Percentiles rank a stretch among this genome's conserved stretches.
These are phyloP conservation scores for Caenorhabditis wallacei DNA, from an alignment of 2,888 invertebrate species.

Conservation along the genomic window DNA sequence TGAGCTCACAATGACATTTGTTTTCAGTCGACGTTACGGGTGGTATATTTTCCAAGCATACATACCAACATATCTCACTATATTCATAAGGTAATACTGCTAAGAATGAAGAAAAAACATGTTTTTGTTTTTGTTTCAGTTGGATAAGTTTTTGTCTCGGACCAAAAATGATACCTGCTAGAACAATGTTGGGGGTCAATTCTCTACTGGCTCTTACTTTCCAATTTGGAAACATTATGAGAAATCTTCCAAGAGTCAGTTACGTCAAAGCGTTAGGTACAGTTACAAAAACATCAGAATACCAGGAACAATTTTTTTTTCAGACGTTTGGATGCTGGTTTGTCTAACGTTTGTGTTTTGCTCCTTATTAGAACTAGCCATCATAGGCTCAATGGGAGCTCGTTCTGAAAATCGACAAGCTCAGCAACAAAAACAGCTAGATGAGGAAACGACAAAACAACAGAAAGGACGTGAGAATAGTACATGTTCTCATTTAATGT, in stretches of 20 bases:
- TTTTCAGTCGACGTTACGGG: conserved; percentile 81
- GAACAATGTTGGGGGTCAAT: conserved; percentile 82
- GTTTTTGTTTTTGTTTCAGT: conserved; percentile 63
- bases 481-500: conserved; percentile 59
- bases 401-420: conserved; percentile 62
- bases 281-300: not conserved
- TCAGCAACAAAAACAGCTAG: conserved; percentile 44
- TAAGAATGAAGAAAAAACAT: not conserved
- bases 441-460: conserved; percentile 46
- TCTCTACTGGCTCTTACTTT: conserved; percentile 77
- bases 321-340: conserved; percentile 80
- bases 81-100: conserved; percentile 79
- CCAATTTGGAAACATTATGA: conserved; percentile 82
- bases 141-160: conserved; percentile 80
- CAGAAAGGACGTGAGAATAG: conserved; percentile 54
- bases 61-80: conserved; percentile 83
- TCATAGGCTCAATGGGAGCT: conserved; percentile 79
- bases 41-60: conserved; percentile 83
- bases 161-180: conserved; percentile 80
- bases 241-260: conserved; percentile 80
- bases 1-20: conserved; percentile 81
- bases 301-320: not conserved
- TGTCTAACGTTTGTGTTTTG: conserved; percentile 81
- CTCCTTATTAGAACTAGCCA: conserved; percentile 80
- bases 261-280: conserved; percentile 76